Evolutionary conservation across 2,797 vertebrate species (phyloP).

Genomic region (Clarias laeviceps): DNA sequence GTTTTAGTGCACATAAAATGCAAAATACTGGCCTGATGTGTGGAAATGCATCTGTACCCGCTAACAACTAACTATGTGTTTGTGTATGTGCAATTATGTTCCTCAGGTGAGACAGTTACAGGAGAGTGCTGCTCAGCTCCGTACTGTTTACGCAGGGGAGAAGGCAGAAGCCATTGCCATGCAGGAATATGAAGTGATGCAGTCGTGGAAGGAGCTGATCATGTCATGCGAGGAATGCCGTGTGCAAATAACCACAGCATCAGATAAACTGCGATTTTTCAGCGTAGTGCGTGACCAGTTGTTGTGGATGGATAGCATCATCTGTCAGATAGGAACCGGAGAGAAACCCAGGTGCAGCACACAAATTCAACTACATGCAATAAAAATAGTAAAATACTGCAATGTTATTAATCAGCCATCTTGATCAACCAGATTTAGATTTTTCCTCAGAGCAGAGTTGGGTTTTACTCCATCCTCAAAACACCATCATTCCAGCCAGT

Average conservation of each 20-base stretch:
- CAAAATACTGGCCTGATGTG: neutral
- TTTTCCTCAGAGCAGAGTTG: neutral
- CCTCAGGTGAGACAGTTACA: conserved; percentile 88
- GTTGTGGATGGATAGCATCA: conserved; percentile 91
- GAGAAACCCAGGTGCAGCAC: conserved; percentile 88
- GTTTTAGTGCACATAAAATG: neutral
- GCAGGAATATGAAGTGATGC: conserved; percentile 89
- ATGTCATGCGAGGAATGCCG: conserved; percentile 88
- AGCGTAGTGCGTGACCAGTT: conserved; percentile 85
- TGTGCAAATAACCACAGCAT: conserved; percentile 87
- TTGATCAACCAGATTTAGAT: neutral
- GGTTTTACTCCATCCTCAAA: neutral
- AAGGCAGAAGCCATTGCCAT: conserved; percentile 89
- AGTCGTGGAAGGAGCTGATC: conserved; percentile 90
- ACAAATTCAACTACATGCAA: neutral
- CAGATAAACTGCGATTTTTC: conserved; percentile 88
- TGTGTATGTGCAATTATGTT: neutral
- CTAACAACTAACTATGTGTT: neutral
- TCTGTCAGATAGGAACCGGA: conserved; percentile 86
- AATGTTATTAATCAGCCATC: neutral
- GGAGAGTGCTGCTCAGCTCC: conserved; percentile 89
- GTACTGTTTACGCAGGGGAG: conserved; percentile 91
- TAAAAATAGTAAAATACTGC: neutral
- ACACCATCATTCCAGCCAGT: too few relatives aligned
- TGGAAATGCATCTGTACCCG: neutral